Conservation (phyloP, 2,888 invertebrate species). For the Thecocarcelia acutangulata region DNA sequence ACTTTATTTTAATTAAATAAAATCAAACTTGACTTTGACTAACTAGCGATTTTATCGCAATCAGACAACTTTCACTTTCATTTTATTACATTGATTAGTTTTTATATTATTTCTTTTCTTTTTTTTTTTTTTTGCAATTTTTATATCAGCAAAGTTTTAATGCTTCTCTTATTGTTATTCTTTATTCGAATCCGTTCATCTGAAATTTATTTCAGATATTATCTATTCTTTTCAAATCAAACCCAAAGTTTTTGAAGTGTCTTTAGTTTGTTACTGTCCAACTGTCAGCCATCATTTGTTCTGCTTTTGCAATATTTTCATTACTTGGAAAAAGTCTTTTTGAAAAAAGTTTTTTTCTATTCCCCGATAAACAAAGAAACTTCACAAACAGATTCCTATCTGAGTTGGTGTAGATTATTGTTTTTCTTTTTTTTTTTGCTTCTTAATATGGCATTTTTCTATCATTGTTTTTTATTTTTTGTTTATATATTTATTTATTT, state of each 20-base stretch:
- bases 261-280: conserved; percentile 54
- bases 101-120: too few relatives aligned
- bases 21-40: too few relatives aligned
- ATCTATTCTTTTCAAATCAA: neutral
- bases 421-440: conserved; percentile 5
- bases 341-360: neutral
- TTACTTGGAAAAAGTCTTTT: conserved; percentile 5
- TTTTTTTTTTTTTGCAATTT: neutral
- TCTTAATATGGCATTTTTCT: neutral
- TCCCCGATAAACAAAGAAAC: conserved; percentile 10
- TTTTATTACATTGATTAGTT: too few relatives aligned
- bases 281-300: conserved; percentile 36
- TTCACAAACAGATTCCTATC: conserved; percentile 35
- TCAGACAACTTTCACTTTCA: too few relatives aligned
- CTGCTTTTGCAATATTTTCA: neutral
- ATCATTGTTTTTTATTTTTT: neutral
- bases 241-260: conserved; percentile 18
- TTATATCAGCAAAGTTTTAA: neutral
- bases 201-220: neutral
- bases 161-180: neutral
- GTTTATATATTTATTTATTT: neutral
- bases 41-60: too few relatives aligned
- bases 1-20: too few relatives aligned
- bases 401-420: conserved; percentile 26
- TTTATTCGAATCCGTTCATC: conserved; percentile 2